Conservation (phyloP, 2,888 invertebrate genomes). For the Mermis nigrescens region DNA sequence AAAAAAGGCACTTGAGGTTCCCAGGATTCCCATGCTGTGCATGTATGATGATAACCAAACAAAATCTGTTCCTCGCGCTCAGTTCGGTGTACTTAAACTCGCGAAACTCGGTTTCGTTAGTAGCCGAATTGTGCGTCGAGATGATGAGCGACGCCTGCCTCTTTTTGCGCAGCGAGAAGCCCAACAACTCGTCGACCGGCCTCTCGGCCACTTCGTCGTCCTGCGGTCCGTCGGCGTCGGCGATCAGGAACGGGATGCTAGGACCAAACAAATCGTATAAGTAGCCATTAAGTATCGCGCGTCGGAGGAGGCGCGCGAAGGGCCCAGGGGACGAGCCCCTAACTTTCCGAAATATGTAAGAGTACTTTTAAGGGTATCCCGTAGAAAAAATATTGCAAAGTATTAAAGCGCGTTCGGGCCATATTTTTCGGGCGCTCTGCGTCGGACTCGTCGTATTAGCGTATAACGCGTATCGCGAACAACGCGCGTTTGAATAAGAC, state of each 20-base stretch:
- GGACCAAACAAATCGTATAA: not conserved
- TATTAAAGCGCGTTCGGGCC: too few relatives aligned
- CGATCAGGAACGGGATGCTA: not conserved
- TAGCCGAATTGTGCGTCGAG: slow-evolving; percentile 18
- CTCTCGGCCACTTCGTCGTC: not conserved
- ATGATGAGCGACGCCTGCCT: slow-evolving; percentile 16
- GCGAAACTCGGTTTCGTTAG: slow-evolving; percentile 19
- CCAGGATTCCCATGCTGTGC: too few relatives aligned
- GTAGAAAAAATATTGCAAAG: too few relatives aligned
- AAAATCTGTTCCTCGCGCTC: too few relatives aligned
- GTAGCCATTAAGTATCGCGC: not conserved
- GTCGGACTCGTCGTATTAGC: too few relatives aligned
- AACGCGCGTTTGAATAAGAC: too few relatives aligned
- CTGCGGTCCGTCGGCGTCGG: not conserved
- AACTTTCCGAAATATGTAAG: not conserved
- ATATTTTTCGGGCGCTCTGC: too few relatives aligned
- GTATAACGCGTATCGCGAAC: too few relatives aligned
- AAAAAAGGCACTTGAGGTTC: too few relatives aligned
- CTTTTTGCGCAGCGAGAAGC: slow-evolving; percentile 11
- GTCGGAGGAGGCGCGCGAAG: not conserved
- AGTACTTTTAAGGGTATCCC: not conserved
- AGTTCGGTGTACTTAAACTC: slow-evolving; percentile 20
- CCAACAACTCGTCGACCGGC: not conserved
- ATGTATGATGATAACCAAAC: too few relatives aligned
- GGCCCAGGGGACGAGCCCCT: not conserved